Conservation (phyloP, 2,113 vertebrate species). For the Cheirogaleus medius region DNA sequence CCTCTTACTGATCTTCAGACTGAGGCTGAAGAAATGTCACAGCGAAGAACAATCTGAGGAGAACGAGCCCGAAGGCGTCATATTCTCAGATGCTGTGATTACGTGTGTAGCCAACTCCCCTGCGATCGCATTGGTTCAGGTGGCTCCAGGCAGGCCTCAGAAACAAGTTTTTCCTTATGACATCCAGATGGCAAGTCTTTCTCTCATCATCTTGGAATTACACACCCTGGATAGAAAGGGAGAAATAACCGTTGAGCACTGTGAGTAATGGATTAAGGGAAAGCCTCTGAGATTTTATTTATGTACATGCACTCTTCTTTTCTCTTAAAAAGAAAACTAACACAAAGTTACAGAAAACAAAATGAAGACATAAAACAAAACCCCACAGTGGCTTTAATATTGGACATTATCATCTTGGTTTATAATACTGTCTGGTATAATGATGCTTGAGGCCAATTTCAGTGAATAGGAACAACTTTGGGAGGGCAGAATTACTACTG, state of each 20-base stretch:
- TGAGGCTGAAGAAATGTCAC: background rate
- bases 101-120: background rate
- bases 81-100: background rate
- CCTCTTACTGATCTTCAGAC: background rate
- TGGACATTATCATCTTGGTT: background rate
- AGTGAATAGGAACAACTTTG: background rate
- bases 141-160: background rate
- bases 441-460: background rate
- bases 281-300: slow-evolving; percentile 11
- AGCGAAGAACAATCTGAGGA: background rate
- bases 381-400: background rate
- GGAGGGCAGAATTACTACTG: background rate
- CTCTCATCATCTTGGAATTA: slow-evolving; percentile 40
- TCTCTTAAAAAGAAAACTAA: background rate
- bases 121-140: background rate
- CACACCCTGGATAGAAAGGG: background rate
- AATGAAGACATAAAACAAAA: slow-evolving; percentile 13
- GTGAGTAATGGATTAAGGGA: slow-evolving; percentile 25
- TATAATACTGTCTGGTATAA: background rate
- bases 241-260: background rate
- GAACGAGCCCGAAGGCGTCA: background rate
- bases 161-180: slow-evolving; percentile 41
- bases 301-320: background rate
- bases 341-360: background rate
- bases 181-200: slow-evolving; percentile 50